Evolutionary conservation across 2,888 invertebrate species (phyloP).

Genomic region (Machimus rusticus): DNA sequence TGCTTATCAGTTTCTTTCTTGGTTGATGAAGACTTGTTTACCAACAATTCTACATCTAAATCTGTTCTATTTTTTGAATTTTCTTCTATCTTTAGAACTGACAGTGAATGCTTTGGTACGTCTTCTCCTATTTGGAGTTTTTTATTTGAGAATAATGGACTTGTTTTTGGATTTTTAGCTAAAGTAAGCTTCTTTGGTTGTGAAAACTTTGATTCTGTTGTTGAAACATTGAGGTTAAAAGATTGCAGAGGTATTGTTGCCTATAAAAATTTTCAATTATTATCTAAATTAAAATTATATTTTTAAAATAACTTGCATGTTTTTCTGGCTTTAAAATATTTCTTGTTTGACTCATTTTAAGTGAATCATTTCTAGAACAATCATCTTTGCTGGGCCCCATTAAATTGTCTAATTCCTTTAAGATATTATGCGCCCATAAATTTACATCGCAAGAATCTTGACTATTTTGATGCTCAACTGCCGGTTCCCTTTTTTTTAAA

Average conservation of each 20-base stretch:
- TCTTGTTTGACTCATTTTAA: constrained; percentile 8
- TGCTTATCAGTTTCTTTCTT: constrained; percentile 18
- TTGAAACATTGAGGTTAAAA: constrained; percentile 61
- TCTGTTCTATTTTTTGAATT: constrained; percentile 46
- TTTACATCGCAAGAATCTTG: constrained; percentile 57
- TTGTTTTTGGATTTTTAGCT: constrained; percentile 17
- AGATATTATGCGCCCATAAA: constrained; percentile 63
- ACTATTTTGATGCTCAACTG: constrained; percentile 4
- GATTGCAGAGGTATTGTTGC: constrained; percentile 63
- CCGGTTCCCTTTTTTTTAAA: background rate
- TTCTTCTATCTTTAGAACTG: constrained; percentile 49
- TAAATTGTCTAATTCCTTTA: constrained; percentile 62
- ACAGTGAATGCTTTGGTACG: constrained; percentile 57
- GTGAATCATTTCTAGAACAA: constrained; percentile 6
- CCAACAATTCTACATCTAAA: constrained; percentile 45
- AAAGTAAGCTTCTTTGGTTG: constrained; percentile 37
- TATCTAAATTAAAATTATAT: background rate
- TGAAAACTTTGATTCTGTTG: constrained; percentile 50
- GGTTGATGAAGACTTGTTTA: background rate
- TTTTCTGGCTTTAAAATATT: constrained; percentile 62
- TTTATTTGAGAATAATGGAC: background rate
- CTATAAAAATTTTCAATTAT: constrained; percentile 52
- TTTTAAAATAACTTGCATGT: constrained; percentile 57
- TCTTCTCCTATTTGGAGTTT: constrained; percentile 54
- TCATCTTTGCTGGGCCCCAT: constrained; percentile 58